Conservation (phyloP, 2,113 vertebrate genomes). For the Epinephelus cyanopodus region DNA sequence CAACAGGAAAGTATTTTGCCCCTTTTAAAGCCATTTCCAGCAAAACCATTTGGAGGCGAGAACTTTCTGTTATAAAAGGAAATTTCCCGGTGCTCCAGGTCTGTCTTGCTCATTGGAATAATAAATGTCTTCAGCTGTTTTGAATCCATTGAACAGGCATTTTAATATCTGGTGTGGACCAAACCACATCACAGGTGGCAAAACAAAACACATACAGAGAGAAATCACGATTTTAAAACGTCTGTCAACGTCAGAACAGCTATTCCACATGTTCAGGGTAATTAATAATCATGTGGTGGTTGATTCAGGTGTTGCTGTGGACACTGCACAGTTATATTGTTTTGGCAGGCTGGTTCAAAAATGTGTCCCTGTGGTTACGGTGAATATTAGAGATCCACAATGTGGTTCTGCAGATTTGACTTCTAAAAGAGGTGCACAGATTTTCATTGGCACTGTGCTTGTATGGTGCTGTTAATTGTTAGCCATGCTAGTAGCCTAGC, state of each 20-base stretch:
- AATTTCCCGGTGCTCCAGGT: slow-evolving; percentile 56
- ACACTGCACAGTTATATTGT: slow-evolving; percentile 12
- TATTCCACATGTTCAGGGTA: slow-evolving; percentile 2
- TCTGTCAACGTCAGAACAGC: slow-evolving; percentile 18
- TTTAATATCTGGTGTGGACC: slow-evolving; percentile 31
- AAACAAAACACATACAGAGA: slow-evolving; percentile 54
- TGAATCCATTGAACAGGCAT: slow-evolving; percentile 51
- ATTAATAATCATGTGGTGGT: slow-evolving; percentile 37
- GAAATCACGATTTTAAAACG: slow-evolving; percentile 30
- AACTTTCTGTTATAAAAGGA: slow-evolving; percentile 70
- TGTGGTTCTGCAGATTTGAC: neutral
- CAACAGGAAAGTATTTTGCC: slow-evolving; percentile 80
- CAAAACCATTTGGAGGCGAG: slow-evolving; percentile 65
- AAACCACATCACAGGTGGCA: slow-evolving; percentile 68
- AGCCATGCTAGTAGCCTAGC: neutral
- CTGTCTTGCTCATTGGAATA: slow-evolving; percentile 70
- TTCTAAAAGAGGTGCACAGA: neutral
- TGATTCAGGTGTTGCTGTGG: slow-evolving; percentile 57
- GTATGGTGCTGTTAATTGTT: neutral
- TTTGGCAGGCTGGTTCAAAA: slow-evolving; percentile 46
- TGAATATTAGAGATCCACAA: slow-evolving; percentile 18
- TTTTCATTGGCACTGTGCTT: neutral
- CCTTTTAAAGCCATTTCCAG: slow-evolving; percentile 70
- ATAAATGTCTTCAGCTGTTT: slow-evolving; percentile 62
- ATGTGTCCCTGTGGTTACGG: slow-evolving; percentile 6